Percentiles rank a stretch among this genome's conserved stretches.
These are phyloP conservation scores for Pteronotus mesoamericanus DNA, from an alignment of 2,797 vertebrate genomes.

Conservation along the genomic window DNA sequence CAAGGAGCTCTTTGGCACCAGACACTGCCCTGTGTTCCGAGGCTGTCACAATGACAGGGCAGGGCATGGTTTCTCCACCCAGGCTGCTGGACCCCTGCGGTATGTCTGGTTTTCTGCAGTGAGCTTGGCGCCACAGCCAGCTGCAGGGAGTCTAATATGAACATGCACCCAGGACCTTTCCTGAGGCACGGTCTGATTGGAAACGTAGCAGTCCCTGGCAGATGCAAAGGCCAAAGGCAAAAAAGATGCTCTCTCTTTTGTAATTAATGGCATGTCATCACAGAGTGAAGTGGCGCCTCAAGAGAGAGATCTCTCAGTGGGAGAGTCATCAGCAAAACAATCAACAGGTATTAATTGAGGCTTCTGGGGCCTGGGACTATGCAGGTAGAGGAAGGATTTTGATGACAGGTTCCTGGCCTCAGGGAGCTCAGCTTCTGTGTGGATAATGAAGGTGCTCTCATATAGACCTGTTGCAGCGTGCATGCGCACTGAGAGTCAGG, in stretches of 20 bases:
- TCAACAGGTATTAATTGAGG: neutral
- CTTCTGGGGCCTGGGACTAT: neutral
- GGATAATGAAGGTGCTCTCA: neutral
- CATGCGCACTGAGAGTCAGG: neutral
- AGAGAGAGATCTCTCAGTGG: neutral
- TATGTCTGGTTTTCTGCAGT: neutral
- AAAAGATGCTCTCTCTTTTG: neutral
- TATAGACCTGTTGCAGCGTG: accelerated
- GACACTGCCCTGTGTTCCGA: neutral
- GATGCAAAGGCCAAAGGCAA: neutral
- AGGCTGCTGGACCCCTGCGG: neutral
- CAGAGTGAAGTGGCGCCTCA: neutral
- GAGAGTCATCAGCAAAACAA: neutral
- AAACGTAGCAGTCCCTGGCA: neutral
- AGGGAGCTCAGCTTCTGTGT: neutral
- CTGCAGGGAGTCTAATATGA: neutral
- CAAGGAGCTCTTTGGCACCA: neutral
- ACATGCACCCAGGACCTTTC: neutral
- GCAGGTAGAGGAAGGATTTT: neutral
- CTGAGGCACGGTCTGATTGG: neutral
- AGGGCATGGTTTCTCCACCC: neutral
- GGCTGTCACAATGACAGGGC: neutral
- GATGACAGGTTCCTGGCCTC: neutral
- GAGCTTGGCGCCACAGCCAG: neutral
- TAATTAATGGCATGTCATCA: neutral